Evolutionary conservation across 2,888 invertebrate genomes (phyloP), one percentile per base, ranked within the genome.

Genomic region (Ophioninae sp.): DNA sequence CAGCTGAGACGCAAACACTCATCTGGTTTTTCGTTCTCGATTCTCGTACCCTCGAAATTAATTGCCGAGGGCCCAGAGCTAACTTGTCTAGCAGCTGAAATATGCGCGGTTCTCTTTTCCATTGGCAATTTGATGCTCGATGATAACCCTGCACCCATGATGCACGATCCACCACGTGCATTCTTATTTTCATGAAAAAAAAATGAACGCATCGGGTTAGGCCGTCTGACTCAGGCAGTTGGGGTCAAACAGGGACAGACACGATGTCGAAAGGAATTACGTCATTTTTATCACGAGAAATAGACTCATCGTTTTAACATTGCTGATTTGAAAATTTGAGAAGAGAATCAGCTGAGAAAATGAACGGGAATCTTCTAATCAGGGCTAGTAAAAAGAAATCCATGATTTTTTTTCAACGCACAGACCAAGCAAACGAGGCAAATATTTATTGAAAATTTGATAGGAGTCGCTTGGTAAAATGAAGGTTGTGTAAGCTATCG

Each of bases 361-460:
- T 30, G 30, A 30, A 3, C 30, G 30, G 30, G 3, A 30, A 30
- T 2, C 30, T 1, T 30, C 30, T 2, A 2, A 30, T 30, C 3
- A 30, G 30, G 30, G 30, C 2, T 30, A 30, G 30, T 30, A 30
- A 30, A 30, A 30, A 30, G 1, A 30, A 30, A 30, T 30, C 30
- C 30, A 30, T 30, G 30, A 30, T 30, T 30, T 30, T 30, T 30
- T 3, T 30, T 13, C 65, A 79, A 72, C 9, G 64, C 22, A 58
- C 8, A 73, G 41, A 65, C 30, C 22, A 61, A 44, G 39, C 10
- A 56, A 73, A 72, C 71, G 58, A 76, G 58, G 56, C 22, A 71
- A 79, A 79, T 71, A 78, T 74, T 64, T 68, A 73, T 78, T 63
- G 30, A 23, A 63, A 68, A 71, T 37, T 44, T 69, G 23, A 61